Base-by-base conservation (phyloP, 1,140 invertebrate genomes). In the Drosophila punjabiensis region DNA sequence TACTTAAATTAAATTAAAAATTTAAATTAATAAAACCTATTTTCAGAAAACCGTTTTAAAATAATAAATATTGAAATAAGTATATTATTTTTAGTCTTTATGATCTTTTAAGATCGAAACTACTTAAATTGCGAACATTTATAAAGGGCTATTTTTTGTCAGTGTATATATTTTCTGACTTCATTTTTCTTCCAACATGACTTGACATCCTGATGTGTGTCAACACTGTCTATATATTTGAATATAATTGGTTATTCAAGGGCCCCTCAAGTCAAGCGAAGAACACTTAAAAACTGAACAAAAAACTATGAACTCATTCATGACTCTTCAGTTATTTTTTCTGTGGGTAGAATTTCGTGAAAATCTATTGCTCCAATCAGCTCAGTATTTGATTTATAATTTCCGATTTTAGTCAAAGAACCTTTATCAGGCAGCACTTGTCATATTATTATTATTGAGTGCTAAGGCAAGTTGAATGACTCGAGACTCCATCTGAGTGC, bases 401-500 rank as follows among this genome's bases (percentile, higher is more conserved):
- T 69, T 56, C 30, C 13, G 14, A 59, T 47, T 47, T 28, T 16
- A 50, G 56, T 37, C 16, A 41, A 39, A 43, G 56, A 37, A 16
- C 37, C 14, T 63, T 75, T 74, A 62, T 48, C 52, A 62, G 58
- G 45, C 13, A 35, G 32, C 32, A 55, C 53, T 55, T 55, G n/a
- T 43, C n/a, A 9, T 37, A 24, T 85, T 71, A 41, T 39, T 62
- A 37, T 45, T 70, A 53, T 56, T 80, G 43, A 37, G 24, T 59
- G 63, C 82, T 76, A 55, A 13, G 41, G 28, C 47, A 65, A 65
- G 66, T 73, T 73, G 64, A 61, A 69, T 70, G 81, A 88, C 84
- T 74, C 5, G 45, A 58, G 50, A n/a, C 55, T 41, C 14, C 52
- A 48, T 59, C 35, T 16, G 20, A 45, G 28, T 28, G 33, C 65